Evolutionary conservation across 2,888 invertebrate genomes (phyloP).

Genomic region (Scaptodrosophila latifasciaeformis): DNA sequence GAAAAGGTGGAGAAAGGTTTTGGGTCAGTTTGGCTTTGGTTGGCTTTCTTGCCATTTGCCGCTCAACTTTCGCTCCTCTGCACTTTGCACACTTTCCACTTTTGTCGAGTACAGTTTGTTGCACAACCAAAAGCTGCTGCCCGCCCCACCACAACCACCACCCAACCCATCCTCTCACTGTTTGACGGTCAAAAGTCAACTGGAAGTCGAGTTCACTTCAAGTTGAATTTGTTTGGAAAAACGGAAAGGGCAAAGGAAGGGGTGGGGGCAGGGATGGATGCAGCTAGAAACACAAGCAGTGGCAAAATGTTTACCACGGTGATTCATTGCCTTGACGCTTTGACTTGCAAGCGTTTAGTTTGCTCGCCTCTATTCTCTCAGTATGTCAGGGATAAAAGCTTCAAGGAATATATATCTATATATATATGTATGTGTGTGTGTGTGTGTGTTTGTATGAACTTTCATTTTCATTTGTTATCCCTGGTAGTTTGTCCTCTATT

Average conservation of each 20-base stretch:
- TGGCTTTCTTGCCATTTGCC: constrained; percentile 49
- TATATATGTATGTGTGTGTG: neutral
- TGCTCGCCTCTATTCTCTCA: neutral
- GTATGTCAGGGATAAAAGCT: no score
- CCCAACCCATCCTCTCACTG: constrained; percentile 39
- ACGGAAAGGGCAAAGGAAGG: constrained; percentile 51
- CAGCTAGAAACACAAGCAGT: neutral
- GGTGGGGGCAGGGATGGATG: constrained; percentile 3
- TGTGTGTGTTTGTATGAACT: constrained; percentile 27
- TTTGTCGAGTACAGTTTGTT: neutral
- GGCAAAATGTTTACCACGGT: constrained; percentile 23
- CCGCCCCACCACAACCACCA: constrained; percentile 9
- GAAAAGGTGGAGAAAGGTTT: neutral
- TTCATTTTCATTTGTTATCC: constrained; percentile 51
- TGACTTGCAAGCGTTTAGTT: constrained; percentile 48
- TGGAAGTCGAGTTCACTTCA: constrained; percentile 68
- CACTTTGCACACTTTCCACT: constrained; percentile 54
- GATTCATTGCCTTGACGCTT: constrained; percentile 68
- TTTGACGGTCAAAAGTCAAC: constrained; percentile 69
- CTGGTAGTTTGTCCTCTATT: constrained; percentile 13
- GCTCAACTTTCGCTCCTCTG: constrained; percentile 67
- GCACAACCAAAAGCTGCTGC: neutral
- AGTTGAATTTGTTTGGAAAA: constrained; percentile 68
- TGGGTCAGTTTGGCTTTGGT: constrained; percentile 8
- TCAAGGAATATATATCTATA: no score